A percentile compares a stretch with the other conserved stretches of the same genome.
Evolutionary conservation across 53 echinoderm and acorn worm genomes (phyloP).

Genomic region (Astropecten irregularis): DNA sequence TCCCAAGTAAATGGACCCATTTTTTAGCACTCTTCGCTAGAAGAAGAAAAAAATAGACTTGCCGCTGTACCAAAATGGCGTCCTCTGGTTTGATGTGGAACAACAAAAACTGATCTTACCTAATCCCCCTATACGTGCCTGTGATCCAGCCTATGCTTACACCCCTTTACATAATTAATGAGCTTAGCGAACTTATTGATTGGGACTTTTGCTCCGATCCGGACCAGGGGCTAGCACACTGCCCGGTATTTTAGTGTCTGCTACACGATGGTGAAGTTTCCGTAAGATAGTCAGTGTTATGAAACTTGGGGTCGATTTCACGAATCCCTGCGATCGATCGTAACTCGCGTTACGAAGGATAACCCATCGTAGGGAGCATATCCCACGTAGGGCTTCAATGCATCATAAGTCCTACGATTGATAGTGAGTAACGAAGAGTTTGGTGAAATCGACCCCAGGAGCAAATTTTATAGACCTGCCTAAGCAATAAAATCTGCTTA

Average conservation of each 20-base stretch:
- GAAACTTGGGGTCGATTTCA: not conserved
- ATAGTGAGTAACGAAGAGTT: no score
- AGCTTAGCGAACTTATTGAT: not conserved
- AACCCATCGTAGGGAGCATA: no score
- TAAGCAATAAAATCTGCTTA: no score
- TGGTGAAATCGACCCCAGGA: no score
- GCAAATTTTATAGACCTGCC: no score
- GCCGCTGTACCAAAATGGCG: constrained; percentile 10
- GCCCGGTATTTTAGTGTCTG: not conserved
- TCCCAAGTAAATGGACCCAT: not conserved
- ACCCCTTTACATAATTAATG: constrained; percentile 20
- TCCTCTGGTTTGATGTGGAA: not conserved
- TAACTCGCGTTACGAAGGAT: no score
- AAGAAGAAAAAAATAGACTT: not conserved
- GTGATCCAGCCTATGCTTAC: not conserved
- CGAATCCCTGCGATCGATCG: no score
- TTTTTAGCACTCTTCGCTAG: no score
- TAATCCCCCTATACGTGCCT: not conserved
- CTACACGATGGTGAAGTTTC: not conserved
- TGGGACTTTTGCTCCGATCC: not conserved
- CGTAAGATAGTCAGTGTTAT: not conserved
- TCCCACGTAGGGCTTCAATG: no score
- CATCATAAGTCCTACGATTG: no score
- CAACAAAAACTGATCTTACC: not conserved
- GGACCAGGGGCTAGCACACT: not conserved